These are phyloP conservation scores for Acrossocheilus fasciatus DNA, from an alignment of 2,797 vertebrate genomes.

Conservation along the genomic window DNA sequence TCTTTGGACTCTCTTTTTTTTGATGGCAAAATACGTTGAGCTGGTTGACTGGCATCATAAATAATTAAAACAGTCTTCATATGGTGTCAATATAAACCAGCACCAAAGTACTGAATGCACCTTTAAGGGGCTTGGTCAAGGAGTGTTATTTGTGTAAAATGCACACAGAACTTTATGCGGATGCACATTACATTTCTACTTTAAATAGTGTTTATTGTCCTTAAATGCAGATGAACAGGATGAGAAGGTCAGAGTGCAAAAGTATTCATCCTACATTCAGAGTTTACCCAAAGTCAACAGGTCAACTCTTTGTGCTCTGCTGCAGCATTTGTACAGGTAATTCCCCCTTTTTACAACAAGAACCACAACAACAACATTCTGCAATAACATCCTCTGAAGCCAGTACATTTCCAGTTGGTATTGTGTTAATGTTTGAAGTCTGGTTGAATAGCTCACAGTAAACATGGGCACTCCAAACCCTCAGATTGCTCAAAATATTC, in stretches of 20 bases:
- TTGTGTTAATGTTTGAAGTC: slow-evolving; percentile 46
- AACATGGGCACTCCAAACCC: slow-evolving; percentile 52
- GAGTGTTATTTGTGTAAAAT: background rate
- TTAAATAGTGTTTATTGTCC: background rate
- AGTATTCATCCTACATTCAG: slow-evolving; percentile 88
- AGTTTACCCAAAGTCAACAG: slow-evolving; percentile 87
- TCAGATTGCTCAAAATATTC: slow-evolving; percentile 60
- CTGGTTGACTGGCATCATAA: background rate
- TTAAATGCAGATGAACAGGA: slow-evolving; percentile 80
- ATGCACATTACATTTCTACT: background rate
- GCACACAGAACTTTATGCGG: background rate
- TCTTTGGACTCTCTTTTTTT: background rate
- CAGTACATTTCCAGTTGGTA: slow-evolving; percentile 14
- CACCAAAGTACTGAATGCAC: background rate
- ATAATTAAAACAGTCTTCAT: slow-evolving; percentile 2
- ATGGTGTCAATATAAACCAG: background rate
- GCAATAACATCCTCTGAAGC: background rate
- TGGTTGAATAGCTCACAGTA: slow-evolving; percentile 42
- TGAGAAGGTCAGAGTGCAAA: slow-evolving; percentile 84
- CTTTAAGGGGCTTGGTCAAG: background rate
- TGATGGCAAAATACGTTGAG: background rate
- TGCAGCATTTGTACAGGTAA: slow-evolving; percentile 95
- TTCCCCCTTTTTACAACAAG: slow-evolving; percentile 18
- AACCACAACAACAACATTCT: background rate
- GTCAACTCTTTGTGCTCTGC: slow-evolving; percentile 88